Conservation (phyloP, 2,888 invertebrate species). For the Trissolcus japonicus region DNA sequence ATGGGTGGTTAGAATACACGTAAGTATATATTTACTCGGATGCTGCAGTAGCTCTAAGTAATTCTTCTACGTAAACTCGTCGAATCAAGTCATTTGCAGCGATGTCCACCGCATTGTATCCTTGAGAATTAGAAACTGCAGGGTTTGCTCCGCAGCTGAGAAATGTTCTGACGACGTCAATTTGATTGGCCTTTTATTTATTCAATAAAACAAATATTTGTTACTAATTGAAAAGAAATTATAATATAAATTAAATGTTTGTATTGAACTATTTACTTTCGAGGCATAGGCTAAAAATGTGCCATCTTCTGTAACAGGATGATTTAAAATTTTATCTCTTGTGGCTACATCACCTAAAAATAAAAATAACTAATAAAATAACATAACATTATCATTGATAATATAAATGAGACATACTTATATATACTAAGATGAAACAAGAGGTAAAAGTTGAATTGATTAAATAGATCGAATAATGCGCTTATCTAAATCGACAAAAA, state of each 20-base stretch:
- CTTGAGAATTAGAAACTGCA: conserved; percentile 78
- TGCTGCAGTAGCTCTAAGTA: conserved; percentile 80
- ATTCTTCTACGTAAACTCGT: conserved; percentile 79
- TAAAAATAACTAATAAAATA: conserved; percentile 12
- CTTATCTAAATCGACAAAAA: too few relatives aligned
- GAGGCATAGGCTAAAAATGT: conserved; percentile 79
- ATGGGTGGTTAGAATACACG: too few relatives aligned
- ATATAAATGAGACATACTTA: neutral
- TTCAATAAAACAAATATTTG: neutral
- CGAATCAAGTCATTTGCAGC: conserved; percentile 77
- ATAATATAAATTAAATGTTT: neutral
- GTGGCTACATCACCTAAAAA: conserved; percentile 70
- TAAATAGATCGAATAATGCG: too few relatives aligned
- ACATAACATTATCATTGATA: neutral
- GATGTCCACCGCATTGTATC: conserved; percentile 79
- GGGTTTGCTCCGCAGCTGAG: conserved; percentile 80
- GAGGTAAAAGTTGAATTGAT: too few relatives aligned
- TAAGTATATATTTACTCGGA: conserved; percentile 78
- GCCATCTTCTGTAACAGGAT: conserved; percentile 77
- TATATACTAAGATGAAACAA: too few relatives aligned
- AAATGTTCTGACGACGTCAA: conserved; percentile 79
- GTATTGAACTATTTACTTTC: conserved; percentile 72
- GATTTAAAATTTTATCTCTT: conserved; percentile 77
- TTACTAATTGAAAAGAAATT: neutral
- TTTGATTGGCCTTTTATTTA: conserved; percentile 76